Evolutionary conservation across 2,797 vertebrate genomes (phyloP).

Genomic region (Alauda arvensis): DNA sequence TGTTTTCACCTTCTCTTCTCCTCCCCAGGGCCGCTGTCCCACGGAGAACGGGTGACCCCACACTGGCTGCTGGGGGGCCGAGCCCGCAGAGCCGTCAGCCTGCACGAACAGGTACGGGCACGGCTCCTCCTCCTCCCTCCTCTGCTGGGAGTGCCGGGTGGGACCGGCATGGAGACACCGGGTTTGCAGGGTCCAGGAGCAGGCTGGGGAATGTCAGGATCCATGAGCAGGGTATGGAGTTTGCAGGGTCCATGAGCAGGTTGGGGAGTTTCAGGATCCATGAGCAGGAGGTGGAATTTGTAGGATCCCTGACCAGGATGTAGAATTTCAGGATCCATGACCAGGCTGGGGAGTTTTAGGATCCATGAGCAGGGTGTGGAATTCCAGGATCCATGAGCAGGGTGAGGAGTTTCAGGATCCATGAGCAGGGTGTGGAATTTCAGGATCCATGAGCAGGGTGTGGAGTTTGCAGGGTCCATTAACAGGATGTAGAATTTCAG

Average conservation of each 20-base stretch:
- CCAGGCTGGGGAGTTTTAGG: too few relatives aligned
- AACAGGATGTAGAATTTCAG: accelerated
- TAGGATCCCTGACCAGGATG: too few relatives aligned
- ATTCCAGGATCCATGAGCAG: not conserved
- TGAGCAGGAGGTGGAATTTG: too few relatives aligned
- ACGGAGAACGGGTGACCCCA: conserved; percentile 27
- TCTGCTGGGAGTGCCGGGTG: accelerated
- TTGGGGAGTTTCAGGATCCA: not conserved
- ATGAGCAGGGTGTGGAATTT: accelerated
- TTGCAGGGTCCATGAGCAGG: not conserved
- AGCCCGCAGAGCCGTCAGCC: not conserved
- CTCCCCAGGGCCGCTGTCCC: not conserved
- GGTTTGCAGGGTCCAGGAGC: not conserved
- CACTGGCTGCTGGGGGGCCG: conserved; percentile 53
- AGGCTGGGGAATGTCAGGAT: too few relatives aligned
- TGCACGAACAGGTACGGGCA: conserved; percentile 19
- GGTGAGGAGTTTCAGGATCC: not conserved
- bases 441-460: not conserved
- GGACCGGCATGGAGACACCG: accelerated
- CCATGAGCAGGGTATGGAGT: accelerated
- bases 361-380: not conserved
- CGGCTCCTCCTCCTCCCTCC: not conserved
- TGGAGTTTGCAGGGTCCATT: not conserved
- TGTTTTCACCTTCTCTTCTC: not conserved
- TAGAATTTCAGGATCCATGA: too few relatives aligned